Evolutionary conservation across 2,888 invertebrate species (phyloP), one percentile per base, ranked within the genome.

Genomic region (Magallana nippona): DNA sequence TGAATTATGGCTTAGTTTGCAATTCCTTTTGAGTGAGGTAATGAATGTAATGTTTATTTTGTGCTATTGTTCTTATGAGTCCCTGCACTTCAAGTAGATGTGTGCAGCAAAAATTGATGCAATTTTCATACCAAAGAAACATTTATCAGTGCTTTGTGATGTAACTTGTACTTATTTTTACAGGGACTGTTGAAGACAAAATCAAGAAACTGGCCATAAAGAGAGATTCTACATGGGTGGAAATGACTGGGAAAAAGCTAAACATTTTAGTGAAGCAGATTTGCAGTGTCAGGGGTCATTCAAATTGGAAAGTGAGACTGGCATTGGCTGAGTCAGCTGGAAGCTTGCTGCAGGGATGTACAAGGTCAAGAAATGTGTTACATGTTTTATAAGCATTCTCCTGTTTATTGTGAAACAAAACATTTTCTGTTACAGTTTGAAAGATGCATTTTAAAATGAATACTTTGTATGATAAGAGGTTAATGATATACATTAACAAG

Each of bases 271-370:
- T 92, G 32, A 89, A 90, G 63, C 90, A 91, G 84, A 88, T 93
- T 10, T 85, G 88, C 10, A 87, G 87, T 15, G 85, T 92, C 17
- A 87, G 89, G 32, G 87, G 88, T 57, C 91, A 93, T 84, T 87
- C 88, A 57, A 91, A 89, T 87, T 93, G 93, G 93, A 88, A 90
- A 58, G 93, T 93, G 0, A 82, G 93, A 79, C 86, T 88, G 13
- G 88, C 90, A 10, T 85, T 93, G n/a, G 90, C 91, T 10, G 89
- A 91, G 27, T 90, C 89, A 89, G 92, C 91, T 2, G 90, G 91
- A 58, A 82, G 86, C 19, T 81, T 93, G 77, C 87, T 93, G 15
- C 86, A 86, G 10, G 86, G 89, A 15, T 93, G 92, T 84, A 86
- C 87, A 60, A 89, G 84, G 92, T 92, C 84, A 27, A 32, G 27